phyloP scores from a whole-genome alignment of 2,888 invertebrate species.

The Strigamia maritima region DNA sequence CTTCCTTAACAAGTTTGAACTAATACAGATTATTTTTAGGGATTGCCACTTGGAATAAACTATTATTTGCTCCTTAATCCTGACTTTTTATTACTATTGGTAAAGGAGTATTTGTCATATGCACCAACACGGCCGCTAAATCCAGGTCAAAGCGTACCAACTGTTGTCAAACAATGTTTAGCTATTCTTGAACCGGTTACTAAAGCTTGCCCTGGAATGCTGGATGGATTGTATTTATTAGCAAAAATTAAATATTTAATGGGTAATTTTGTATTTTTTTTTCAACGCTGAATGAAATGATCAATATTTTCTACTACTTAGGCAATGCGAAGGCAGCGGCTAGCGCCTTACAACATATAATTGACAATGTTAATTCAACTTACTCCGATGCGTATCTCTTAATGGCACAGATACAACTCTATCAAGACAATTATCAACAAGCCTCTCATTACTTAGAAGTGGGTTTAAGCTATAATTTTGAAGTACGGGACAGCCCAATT shows the following conservation, averaged over 20 bases:
- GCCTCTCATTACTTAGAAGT: constrained; percentile 84
- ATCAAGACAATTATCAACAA: constrained; percentile 61
- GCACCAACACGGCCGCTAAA: constrained; percentile 64
- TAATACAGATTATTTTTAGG: constrained; percentile 44
- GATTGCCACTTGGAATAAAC: constrained; percentile 67
- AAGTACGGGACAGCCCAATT: constrained; percentile 79
- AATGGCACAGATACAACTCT: constrained; percentile 74
- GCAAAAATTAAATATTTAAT: constrained; percentile 77
- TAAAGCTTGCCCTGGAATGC: constrained; percentile 77
- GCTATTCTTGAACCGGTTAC: constrained; percentile 69
- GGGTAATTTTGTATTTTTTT: constrained; percentile 45
- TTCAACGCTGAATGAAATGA: neutral
- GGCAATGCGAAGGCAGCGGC: constrained; percentile 73
- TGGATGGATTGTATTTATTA: constrained; percentile 61
- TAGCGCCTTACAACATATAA: constrained; percentile 66
- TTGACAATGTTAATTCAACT: constrained; percentile 71
- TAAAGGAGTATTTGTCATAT: constrained; percentile 70
- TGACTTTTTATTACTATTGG: constrained; percentile 76
- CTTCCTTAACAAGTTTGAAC: neutral
- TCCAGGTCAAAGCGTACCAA: constrained; percentile 54
- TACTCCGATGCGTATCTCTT: constrained; percentile 79
- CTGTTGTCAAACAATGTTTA: constrained; percentile 60
- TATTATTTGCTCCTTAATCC: constrained; percentile 77
- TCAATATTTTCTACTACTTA: constrained; percentile 40
- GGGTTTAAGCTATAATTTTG: constrained; percentile 87